These are phyloP conservation scores for Planiliza haematocheilus DNA, from an alignment of 2,113 vertebrate species.

Conservation along the genomic window DNA sequence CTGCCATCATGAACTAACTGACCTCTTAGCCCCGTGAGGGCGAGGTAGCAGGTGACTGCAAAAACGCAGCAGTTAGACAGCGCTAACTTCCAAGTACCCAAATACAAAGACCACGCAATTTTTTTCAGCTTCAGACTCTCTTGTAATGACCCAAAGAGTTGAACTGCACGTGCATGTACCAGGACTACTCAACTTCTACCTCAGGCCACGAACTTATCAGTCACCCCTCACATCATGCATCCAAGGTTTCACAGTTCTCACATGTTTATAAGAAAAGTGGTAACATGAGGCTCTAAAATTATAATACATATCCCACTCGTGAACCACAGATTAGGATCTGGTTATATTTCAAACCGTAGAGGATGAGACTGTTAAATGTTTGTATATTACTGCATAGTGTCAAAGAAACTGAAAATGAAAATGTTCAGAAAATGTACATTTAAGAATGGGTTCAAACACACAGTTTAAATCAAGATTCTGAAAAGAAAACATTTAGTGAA, in stretches of 20 bases:
- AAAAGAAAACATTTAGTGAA: background rate
- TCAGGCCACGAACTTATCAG: too few relatives aligned
- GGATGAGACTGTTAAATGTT: background rate
- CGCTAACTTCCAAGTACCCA: too few relatives aligned
- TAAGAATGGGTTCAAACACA: background rate
- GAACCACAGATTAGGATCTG: background rate
- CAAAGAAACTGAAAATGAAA: too few relatives aligned
- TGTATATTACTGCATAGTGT: background rate
- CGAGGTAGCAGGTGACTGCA: too few relatives aligned
- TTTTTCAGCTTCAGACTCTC: too few relatives aligned
- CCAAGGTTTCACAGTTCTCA: slow-evolving; percentile 10
- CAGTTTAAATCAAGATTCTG: background rate
- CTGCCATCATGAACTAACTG: too few relatives aligned
- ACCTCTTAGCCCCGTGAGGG: too few relatives aligned
- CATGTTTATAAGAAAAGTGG: background rate
- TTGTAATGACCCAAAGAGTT: too few relatives aligned
- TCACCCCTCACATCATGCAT: background rate
- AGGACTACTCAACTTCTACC: too few relatives aligned
- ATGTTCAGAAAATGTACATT: background rate
- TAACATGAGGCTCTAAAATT: background rate
- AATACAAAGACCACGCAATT: too few relatives aligned
- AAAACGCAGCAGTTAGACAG: too few relatives aligned
- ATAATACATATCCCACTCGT: background rate
- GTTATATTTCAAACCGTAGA: background rate
- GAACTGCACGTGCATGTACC: too few relatives aligned